Evolutionary conservation across 2,113 vertebrate genomes (phyloP), one percentile per base, ranked within the genome.

Genomic region (Alouatta palliata): DNA sequence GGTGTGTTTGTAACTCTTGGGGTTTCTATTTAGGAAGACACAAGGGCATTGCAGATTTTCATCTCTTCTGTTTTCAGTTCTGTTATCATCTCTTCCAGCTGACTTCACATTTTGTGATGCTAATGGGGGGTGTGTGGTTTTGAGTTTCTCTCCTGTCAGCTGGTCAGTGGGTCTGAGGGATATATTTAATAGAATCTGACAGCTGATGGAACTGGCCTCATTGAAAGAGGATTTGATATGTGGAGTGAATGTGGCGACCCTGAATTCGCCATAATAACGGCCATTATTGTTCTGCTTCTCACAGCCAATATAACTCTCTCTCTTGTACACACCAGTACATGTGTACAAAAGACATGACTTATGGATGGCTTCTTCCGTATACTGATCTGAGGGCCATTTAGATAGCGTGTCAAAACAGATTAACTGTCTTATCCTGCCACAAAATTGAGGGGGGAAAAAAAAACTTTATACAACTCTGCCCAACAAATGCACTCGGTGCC

Each of bases 81-180:
- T 98, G 98, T 98, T 98, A 98, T 98, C 98, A 98, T 99, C 99
- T 98, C 99, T 99, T 99, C 99, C 99, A 99, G 99, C 99, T 99
- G 99, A 99, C 99, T 99, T 99, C 99, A 99, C 99, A 99, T 99
- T 99, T 99, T 99, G 99, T 99, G 99, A 99, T 99, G 99, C 99
- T 99, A 99, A 99, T 99, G 99, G 98, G 98, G 99, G 99, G 98
- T 98, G 99, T 98, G 98, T 58, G 98, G 98, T 99, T 98, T 99
- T 98, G 99, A 98, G 99, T 99, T 99, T 99, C 99, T 99, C 99
- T 98, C 98, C 98, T 99, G 99, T 99, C 99, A 99, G 99, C 99
- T 99, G 99, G 99, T 99, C 99, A 99, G 99, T 99, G 98, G 98
- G 99, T 99, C 99, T 98, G 98, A 99, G 99, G 99, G 99, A 99